phyloP scores from a whole-genome alignment of 2,888 invertebrate genomes.

The Anoplius nigerrimus region DNA sequence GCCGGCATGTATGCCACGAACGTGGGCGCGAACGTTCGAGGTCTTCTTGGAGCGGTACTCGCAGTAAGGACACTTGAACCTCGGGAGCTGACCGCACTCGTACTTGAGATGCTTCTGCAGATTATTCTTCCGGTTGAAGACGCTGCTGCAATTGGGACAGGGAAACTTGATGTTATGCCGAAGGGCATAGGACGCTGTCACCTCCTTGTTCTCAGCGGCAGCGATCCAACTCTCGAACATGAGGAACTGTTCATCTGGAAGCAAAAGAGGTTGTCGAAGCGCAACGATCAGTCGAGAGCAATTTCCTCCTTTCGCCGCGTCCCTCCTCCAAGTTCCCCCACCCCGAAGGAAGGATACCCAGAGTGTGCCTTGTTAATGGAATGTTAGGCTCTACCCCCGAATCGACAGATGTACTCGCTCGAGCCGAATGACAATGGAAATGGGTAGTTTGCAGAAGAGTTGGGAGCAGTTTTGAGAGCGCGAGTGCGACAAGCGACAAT shows the following conservation, averaged over 20 bases:
- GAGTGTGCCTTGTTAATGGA: background rate
- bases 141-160: constrained; percentile 65
- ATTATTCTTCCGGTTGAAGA: constrained; percentile 57
- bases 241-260: constrained; percentile 46
- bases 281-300: background rate
- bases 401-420: too few species aligned
- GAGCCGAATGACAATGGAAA: too few species aligned
- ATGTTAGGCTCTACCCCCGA: too few species aligned
- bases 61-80: constrained; percentile 72
- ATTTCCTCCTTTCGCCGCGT: background rate
- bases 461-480: too few species aligned
- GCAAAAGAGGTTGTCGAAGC: constrained; percentile 38
- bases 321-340: background rate
- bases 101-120: constrained; percentile 63
- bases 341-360: constrained; percentile 7
- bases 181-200: constrained; percentile 32
- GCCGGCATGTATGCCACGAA: constrained; percentile 58
- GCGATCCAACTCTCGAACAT: constrained; percentile 20
- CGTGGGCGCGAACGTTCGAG: constrained; percentile 63
- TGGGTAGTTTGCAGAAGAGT: too few species aligned
- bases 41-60: constrained; percentile 64
- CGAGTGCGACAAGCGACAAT: too few species aligned
- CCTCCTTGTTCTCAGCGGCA: constrained; percentile 3
- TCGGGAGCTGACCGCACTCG: constrained; percentile 70
- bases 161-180: constrained; percentile 48